These are phyloP conservation scores for Acanthopagrus latus DNA, from an alignment of 2,797 vertebrate genomes.

Conservation along the genomic window DNA sequence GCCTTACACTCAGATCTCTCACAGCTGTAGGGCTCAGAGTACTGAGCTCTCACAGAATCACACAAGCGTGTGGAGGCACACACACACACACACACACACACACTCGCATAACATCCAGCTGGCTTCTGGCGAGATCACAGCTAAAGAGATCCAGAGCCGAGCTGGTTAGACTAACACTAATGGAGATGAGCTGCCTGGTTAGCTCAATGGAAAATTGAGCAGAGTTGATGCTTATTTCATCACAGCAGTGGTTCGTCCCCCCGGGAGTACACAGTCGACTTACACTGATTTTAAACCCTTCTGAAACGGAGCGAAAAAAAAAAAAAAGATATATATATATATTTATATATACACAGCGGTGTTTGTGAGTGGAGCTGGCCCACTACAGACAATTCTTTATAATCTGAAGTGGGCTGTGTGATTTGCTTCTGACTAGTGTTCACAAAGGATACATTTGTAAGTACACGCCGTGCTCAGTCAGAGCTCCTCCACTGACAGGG, in stretches of 20 bases:
- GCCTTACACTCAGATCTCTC: constrained; percentile 81
- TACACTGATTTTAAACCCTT: constrained; percentile 68
- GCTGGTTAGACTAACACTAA: constrained; percentile 81
- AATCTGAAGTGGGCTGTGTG: constrained; percentile 63
- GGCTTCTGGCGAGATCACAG: constrained; percentile 78
- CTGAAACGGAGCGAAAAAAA: constrained; percentile 46
- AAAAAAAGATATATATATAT: neutral
- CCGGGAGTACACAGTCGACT: constrained; percentile 59
- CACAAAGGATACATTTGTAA: constrained; percentile 66
- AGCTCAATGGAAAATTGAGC: constrained; percentile 80
- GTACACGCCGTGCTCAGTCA: constrained; percentile 66
- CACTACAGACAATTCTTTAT: constrained; percentile 48
- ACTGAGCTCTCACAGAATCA: constrained; percentile 75
- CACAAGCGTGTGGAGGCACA: constrained; percentile 54
- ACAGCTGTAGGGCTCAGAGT: constrained; percentile 79
- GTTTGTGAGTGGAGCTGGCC: constrained; percentile 37
- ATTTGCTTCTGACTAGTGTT: constrained; percentile 57
- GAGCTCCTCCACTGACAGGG: constrained; percentile 60
- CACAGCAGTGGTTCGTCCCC: constrained; percentile 70
- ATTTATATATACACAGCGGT: neutral
- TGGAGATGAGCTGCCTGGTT: constrained; percentile 84
- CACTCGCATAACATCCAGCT: constrained; percentile 65
- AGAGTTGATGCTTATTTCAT: constrained; percentile 80
- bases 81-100: constrained; percentile 42
- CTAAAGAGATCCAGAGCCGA: constrained; percentile 75